Evolutionary conservation across 1,140 invertebrate genomes (phyloP).

Genomic region (Atta colombica): DNA sequence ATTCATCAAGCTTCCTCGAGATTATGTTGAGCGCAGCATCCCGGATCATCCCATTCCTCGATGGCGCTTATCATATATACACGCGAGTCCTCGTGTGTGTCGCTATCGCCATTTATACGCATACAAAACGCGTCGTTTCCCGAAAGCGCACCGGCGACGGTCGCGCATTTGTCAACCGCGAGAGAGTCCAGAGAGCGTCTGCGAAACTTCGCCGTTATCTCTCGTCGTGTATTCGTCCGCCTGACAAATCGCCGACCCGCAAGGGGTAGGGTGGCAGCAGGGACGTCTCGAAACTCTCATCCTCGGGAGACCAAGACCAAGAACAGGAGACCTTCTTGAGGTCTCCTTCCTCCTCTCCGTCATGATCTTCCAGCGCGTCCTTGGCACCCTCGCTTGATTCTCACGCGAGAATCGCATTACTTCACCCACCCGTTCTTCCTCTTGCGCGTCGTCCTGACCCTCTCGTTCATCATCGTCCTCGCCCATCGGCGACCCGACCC

Average conservation of each 20-base stretch:
- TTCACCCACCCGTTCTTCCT: constrained; percentile 51
- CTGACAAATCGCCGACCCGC: constrained; percentile 76
- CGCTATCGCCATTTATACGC: constrained; percentile 66
- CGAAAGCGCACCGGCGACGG: constrained; percentile 30
- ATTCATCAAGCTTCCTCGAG: constrained; percentile 3
- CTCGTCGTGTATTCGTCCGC: constrained; percentile 60
- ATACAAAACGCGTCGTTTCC: constrained; percentile 61
- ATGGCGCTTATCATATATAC: constrained; percentile 59
- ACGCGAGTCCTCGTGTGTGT: constrained; percentile 5
- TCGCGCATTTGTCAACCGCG: constrained; percentile 68
- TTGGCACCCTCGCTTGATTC: constrained; percentile 51
- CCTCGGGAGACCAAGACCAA: constrained; percentile 28
- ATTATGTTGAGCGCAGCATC: neutral
- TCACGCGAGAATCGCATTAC: constrained; percentile 76
- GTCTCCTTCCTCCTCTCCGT: neutral
- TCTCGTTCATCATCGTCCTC: constrained; percentile 70
- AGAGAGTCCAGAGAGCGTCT: constrained; percentile 63
- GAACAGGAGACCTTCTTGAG: neutral
- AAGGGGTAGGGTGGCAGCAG: neutral
- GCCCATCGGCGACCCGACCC: constrained; percentile 60
- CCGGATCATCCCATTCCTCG: constrained; percentile 28
- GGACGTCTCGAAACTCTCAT: constrained; percentile 54
- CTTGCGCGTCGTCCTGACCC: constrained; percentile 35
- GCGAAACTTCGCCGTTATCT: constrained; percentile 77
- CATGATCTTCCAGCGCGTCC: constrained; percentile 26